Conservation (phyloP, 2,113 vertebrate species). For the Paramormyrops kingsleyae region DNA sequence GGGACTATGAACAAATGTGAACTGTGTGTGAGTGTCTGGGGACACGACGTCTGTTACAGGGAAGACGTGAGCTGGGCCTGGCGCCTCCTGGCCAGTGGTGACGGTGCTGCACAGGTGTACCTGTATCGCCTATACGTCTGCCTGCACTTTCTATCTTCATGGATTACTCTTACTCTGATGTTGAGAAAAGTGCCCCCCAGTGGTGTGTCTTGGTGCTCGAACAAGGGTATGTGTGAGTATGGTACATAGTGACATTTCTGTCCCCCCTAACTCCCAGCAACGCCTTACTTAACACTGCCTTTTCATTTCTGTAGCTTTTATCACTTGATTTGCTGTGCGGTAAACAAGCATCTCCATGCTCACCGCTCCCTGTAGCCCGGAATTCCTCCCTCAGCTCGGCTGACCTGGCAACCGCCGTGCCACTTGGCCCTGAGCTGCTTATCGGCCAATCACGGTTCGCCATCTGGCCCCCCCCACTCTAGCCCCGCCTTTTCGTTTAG, state of each 20-base stretch:
- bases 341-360: neutral
- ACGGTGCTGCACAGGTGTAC: neutral
- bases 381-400: neutral
- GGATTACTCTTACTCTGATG: constrained; percentile 19
- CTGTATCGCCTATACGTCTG: neutral
- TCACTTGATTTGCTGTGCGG: neutral
- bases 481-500: constrained; percentile 1
- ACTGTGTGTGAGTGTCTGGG: neutral
- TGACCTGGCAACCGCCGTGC: neutral
- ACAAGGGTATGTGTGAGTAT: neutral
- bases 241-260: neutral
- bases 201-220: neutral
- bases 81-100: neutral
- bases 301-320: neutral
- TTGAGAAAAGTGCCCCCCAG: neutral
- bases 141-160: neutral
- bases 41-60: neutral
- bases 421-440: neutral
- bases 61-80: neutral
- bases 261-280: neutral
- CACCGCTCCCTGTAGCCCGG: neutral
- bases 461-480: neutral
- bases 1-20: neutral
- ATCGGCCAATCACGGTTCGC: neutral
- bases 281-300: neutral